phyloP scores from a whole-genome alignment of 2,797 vertebrate species.

The Anableps anableps region DNA sequence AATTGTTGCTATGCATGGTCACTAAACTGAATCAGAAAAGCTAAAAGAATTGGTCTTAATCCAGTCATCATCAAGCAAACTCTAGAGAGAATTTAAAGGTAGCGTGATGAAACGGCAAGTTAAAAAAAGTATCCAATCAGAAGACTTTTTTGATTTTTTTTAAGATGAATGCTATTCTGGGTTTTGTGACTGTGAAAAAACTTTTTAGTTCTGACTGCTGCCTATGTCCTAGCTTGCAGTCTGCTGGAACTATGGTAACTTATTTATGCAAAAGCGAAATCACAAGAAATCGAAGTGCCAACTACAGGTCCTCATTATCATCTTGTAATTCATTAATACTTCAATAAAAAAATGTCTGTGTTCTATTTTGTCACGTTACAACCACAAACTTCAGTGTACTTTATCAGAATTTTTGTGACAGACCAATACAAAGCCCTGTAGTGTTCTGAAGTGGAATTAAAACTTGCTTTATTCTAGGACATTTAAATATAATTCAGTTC shows the following conservation, averaged over 20 bases:
- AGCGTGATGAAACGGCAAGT: conserved; percentile 24
- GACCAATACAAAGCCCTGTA: no score
- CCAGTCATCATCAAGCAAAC: not conserved
- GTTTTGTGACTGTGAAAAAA: conserved; percentile 43
- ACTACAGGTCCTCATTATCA: conserved; percentile 58
- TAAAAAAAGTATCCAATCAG: conserved; percentile 48
- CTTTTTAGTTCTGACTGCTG: conserved; percentile 56
- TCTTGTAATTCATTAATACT: conserved; percentile 40
- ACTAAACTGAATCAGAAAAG: conserved; percentile 30
- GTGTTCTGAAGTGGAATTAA: no score
- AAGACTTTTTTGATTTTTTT: conserved; percentile 41
- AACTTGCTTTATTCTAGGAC: no score
- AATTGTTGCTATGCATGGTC: conserved; percentile 7
- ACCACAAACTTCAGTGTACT: no score
- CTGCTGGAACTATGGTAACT: conserved; percentile 48
- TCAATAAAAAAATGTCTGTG: conserved; percentile 26
- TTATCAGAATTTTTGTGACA: no score
- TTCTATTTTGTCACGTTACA: no score
- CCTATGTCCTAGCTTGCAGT: conserved; percentile 59
- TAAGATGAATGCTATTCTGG: conserved; percentile 52
- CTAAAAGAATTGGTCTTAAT: conserved; percentile 23
- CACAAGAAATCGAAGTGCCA: conserved; percentile 34
- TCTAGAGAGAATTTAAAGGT: conserved; percentile 15
- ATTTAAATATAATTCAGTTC: no score
- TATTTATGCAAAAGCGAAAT: conserved; percentile 49